Conservation (phyloP, 1,140 invertebrate genomes). For the Drosophila melanogaster region DNA sequence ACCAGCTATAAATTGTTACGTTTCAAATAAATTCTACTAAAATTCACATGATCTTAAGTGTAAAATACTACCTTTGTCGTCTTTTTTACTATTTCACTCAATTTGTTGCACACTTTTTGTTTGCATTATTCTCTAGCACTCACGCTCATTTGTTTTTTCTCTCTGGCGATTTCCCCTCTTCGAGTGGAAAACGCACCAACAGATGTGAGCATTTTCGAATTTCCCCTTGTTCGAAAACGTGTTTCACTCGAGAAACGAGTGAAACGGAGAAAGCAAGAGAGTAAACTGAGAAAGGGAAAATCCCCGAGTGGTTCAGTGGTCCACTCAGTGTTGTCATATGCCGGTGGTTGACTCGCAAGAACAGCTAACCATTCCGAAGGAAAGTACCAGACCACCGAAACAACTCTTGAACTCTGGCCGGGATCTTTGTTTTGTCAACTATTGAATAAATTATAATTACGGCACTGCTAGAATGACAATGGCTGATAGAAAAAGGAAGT, state of each 20-base stretch:
- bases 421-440: neutral
- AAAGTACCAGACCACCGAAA: neutral
- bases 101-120: constrained; percentile 1
- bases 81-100: constrained; percentile 5
- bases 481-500: no score
- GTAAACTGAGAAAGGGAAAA: constrained; percentile 25
- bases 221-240: constrained; percentile 59
- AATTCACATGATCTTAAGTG: no score
- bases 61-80: neutral
- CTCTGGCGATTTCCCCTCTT: constrained; percentile 26
- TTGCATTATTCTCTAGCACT: neutral
- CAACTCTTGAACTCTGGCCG: neutral
- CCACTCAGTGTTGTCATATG: neutral
- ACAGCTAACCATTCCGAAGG: neutral
- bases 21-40: neutral
- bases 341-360: neutral
- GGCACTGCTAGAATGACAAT: neutral
- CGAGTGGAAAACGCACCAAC: constrained; percentile 14
- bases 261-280: constrained; percentile 2
- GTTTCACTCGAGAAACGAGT: constrained; percentile 1
- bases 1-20: no score
- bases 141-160: neutral
- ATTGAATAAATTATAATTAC: constrained; percentile 2
- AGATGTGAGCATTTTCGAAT: constrained; percentile 35
- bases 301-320: constrained; percentile 8